Base-by-base conservation (phyloP, 2,797 vertebrate genomes). In the Echeneis naucrates region DNA sequence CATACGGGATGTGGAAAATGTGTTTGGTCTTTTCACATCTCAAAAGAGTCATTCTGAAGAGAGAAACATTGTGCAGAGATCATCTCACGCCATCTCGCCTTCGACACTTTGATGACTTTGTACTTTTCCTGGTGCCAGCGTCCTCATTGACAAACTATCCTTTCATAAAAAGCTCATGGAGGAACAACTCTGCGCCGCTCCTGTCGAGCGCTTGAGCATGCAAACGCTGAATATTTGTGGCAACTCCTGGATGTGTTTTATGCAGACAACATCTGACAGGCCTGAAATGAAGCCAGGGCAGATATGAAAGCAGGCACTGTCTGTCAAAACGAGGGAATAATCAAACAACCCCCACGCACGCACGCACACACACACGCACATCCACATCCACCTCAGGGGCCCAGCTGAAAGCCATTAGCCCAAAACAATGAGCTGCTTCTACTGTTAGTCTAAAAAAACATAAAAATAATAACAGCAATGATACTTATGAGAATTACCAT, bases 401-500 rank as follows among this genome's bases (percentile, higher is more conserved):
- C 92, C 97, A 98, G 96, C 96, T 97, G 96, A 96, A 96, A 97
- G 94, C 92, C 94, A 97, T 98, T 97, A 97, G 92, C 87, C 84
- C 90, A 1, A 91, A 96, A 96, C 96, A 96, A 94, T 95, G 95
- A 93, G 94, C 95, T 94, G 96, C 94, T 94, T 95, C 96, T 95
- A 95, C 96, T 95, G 94, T 95, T 96, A 92, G 93, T 92, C 94
- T 92, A 62, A 51, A 59, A 79, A 68, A 30, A 30, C 3, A 68
- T 67, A 30, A 30, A 3, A 75, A 84, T 54, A 82, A 73, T 70
- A 66, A 86, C 35, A 75, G 87, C 94, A 95, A 94, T 93, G 90
- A 95, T 94, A 94, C 95, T 94, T 89, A 79, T 90, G 90, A 93
- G 93, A 94, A 94, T 95, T 92, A 95, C 93, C 94, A 91, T 93